Conservation (phyloP, 2,797 vertebrate genomes). For the Enteromius treurensis region DNA sequence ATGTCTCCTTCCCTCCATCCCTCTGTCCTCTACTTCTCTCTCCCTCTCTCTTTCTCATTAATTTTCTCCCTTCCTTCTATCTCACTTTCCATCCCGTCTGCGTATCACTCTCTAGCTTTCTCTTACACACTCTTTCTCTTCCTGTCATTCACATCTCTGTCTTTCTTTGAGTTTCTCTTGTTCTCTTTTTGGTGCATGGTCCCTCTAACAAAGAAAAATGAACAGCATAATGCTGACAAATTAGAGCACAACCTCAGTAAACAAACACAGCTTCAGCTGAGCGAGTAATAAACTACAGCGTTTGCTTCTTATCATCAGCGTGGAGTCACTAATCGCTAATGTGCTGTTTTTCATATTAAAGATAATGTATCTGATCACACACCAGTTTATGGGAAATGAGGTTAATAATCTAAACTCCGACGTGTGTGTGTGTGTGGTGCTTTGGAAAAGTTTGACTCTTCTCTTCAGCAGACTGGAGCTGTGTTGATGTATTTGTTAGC, state of each 20-base stretch:
- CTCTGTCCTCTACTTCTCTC: conserved; percentile 26
- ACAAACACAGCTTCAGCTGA: conserved; percentile 46
- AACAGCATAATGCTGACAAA: conserved; percentile 65
- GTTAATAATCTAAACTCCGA: conserved; percentile 33
- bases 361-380: conserved; percentile 48
- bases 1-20: conserved; percentile 61
- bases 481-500: background rate
- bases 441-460: background rate
- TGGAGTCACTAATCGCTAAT: conserved; percentile 48
- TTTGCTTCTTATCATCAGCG: conserved; percentile 51
- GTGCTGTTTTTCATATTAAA: conserved; percentile 45
- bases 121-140: background rate
- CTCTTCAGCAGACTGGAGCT: background rate
- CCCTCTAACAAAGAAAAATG: conserved; percentile 69
- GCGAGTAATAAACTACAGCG: conserved; percentile 35
- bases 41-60: background rate
- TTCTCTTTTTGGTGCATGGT: conserved; percentile 12
- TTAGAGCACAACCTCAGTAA: conserved; percentile 62
- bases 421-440: background rate
- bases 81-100: background rate
- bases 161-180: conserved; percentile 22
- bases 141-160: conserved; percentile 6
- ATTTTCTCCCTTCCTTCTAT: background rate
- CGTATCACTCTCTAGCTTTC: background rate
- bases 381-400: conserved; percentile 37